Base-by-base conservation (phyloP, 1,140 invertebrate genomes). In the Calephelis virginiensis region DNA sequence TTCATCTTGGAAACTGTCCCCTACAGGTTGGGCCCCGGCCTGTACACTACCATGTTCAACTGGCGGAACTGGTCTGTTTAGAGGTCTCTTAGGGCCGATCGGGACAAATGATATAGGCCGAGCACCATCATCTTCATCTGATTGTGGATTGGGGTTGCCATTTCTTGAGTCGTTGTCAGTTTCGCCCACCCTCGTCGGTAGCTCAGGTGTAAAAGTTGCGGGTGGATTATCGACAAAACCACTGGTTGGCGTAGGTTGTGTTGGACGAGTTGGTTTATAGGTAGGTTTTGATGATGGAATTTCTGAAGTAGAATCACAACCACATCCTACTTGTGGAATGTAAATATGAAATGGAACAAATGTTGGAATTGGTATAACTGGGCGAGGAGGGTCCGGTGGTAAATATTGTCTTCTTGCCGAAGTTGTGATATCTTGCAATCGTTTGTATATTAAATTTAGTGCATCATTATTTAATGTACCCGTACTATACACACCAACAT, bases 61-160 rank as follows among this genome's bases (percentile, higher is more conserved):
- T 9, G 75, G 70, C 7, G 85, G 85, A 45, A 64, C 50, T 8
- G 77, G 78, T 70, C 72, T 72, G 14, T 66, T 75, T 47, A 77
- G 63, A 14, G 76, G 71, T 50, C 13, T 64, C 46, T 77, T 68
- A n/a, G 76, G 73, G 38, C 66, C 67, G 5, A 85, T 70, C 13
- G 84, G 83, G 6, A 78, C 75, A 62, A 89, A 83, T 11, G 82
- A 81, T 38, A 89, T 83, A 10, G 84, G 85, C 53, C 84, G 79
- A 5, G 69, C 60, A 49, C 75, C 78, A 59, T 85, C 83, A 7
- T 73, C 62, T 14, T 81, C 77, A 47, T 77, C 68, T 8, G 8
- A 66, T 47, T 43, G 64, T 67, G 12, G 62, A 56, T 49, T 59
- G 7, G 13, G 11, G 11, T 40, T 64, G 12, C 53, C 45, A 40